A percentile compares a stretch with the other conserved stretches of the same genome.
These are phyloP conservation scores for Bufo gargarizans DNA, from an alignment of 2,113 vertebrate species.

Conservation along the genomic window DNA sequence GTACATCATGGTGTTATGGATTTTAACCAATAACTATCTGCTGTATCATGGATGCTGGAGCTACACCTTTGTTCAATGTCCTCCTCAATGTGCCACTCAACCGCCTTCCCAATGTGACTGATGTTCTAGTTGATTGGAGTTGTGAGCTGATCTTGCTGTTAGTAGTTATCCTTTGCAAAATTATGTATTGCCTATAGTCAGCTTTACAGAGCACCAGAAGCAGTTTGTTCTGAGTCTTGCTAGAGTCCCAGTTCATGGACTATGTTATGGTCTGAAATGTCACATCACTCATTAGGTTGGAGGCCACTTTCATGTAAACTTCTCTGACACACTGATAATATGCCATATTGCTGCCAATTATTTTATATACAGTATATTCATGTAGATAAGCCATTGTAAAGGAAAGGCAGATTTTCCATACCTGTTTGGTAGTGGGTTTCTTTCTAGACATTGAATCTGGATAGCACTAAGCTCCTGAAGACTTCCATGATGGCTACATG, in stretches of 20 bases:
- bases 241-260: background rate
- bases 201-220: too few relatives aligned
- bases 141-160: too few relatives aligned
- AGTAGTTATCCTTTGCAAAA: too few relatives aligned
- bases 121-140: too few relatives aligned
- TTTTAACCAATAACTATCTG: too few relatives aligned
- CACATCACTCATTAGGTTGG: background rate
- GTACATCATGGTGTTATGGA: too few relatives aligned
- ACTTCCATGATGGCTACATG: constrained; percentile 75
- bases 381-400: background rate
- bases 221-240: too few relatives aligned
- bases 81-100: too few relatives aligned
- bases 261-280: background rate
- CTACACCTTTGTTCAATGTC: too few relatives aligned
- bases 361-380: background rate
- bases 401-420: constrained; percentile 59
- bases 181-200: too few relatives aligned
- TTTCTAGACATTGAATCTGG: constrained; percentile 87
- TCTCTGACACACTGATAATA: background rate
- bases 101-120: too few relatives aligned
- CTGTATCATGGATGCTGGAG: too few relatives aligned
- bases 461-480: constrained; percentile 96
- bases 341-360: background rate
- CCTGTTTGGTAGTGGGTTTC: constrained; percentile 85
- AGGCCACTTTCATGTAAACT: background rate